phyloP scores from a whole-genome alignment of 2,113 vertebrate genomes.

The Erythrolamprus reginae region DNA sequence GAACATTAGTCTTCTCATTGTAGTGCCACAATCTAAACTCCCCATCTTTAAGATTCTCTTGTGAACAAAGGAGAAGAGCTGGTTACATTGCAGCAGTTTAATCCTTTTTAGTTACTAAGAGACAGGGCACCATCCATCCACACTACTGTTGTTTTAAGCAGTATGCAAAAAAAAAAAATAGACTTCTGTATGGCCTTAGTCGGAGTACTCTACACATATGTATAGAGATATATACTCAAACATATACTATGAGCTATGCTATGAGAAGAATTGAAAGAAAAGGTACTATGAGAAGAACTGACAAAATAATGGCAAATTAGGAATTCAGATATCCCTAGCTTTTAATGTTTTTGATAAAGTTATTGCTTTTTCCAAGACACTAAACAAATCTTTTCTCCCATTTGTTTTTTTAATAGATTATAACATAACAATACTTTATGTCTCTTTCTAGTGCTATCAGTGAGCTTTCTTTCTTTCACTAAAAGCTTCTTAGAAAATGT shows the following conservation, averaged over 20 bases:
- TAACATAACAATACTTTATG: not conserved
- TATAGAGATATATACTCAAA: not conserved
- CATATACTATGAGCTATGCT: not conserved
- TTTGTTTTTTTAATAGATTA: not conserved
- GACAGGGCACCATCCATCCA: constrained; percentile 2
- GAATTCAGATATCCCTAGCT: constrained; percentile 16
- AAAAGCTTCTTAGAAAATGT: constrained; percentile 1
- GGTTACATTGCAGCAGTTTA: not conserved
- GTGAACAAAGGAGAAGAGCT: not conserved
- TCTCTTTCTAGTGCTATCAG: constrained; percentile 2
- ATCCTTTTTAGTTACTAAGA: not conserved
- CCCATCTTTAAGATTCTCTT: not conserved
- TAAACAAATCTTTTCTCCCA: not conserved
- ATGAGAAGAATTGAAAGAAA: constrained; percentile 18
- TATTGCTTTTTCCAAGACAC: not conserved
- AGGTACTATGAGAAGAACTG: constrained; percentile 14
- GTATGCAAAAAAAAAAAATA: not conserved
- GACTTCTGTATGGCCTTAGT: not conserved
- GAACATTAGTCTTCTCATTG: not conserved
- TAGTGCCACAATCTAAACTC: not conserved
- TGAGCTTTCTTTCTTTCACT: not conserved
- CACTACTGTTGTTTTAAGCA: not conserved
- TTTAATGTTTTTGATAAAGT: constrained; percentile 30
- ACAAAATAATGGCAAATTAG: constrained; percentile 43
- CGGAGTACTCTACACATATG: not conserved